Evolutionary conservation across 2,113 vertebrate genomes (phyloP), one percentile per base, ranked within the genome.

Genomic region (Hemiscyllium ocellatum): DNA sequence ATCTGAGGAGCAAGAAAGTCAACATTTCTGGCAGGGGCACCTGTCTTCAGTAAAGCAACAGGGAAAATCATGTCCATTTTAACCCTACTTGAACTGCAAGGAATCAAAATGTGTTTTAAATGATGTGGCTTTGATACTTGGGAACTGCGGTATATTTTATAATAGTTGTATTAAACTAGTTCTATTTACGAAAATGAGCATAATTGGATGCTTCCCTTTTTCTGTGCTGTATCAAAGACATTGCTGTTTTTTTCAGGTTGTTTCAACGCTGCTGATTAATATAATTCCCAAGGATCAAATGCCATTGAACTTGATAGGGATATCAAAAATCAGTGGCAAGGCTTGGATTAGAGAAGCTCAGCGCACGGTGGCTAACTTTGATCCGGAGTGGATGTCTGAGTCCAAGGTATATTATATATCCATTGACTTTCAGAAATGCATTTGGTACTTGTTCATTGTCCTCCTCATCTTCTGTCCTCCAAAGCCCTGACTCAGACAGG

Each of bases 251-350:
- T 96, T 0, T 61, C 69, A 99, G 99, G 97, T 99, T 89, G 98
- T 99, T 96, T 99, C 99, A 0, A 99, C 99, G 0, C 97, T 99
- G 95, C 96, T 99, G 96, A 97, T 99, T 96, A 99, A 99, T 96
- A 97, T 99, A 4, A 98, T 99, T 96, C 99, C 99, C 33, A 97
- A 98, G 95, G 97, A 98, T 2, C 96, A 98, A 0, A 61, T 98
- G 69, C 98, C 98, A 37, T 97, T 99, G 95, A 99, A 99, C 96
- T 97, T 99, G 96, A 96, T 96, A 0, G 98, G 99, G 85, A 99
- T 97, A 95, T 98, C 99, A 0, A 99, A 99, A 97, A 99, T 99
- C 96, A 97, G 97, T 0, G 97, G 97, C 95, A 99, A 97, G 96
- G 98, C 98, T 17, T 99, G 99, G 99, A 96, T 99, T 65, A 98